Evolutionary conservation across 2,113 vertebrate genomes (phyloP).

Genomic region (Helogale parvula): DNA sequence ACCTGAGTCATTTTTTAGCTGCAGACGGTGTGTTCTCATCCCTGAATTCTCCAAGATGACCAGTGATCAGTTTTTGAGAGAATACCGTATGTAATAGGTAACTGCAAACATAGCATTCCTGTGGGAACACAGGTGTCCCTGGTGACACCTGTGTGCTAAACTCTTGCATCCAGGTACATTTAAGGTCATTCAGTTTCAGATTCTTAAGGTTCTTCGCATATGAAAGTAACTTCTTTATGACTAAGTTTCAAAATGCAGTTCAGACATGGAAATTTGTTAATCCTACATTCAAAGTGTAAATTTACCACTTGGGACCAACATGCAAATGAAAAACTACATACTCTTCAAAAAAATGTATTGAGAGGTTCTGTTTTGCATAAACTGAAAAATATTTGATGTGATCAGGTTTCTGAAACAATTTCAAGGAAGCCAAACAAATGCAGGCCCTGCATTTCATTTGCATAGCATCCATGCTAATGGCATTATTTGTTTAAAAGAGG

Average conservation of each 20-base stretch:
- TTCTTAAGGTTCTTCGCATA: conserved; percentile 21
- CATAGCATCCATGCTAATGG: conserved; percentile 72
- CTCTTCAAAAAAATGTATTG: conserved; percentile 65
- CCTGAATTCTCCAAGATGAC: conserved; percentile 22
- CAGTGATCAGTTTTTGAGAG: background rate
- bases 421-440: conserved; percentile 56
- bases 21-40: background rate
- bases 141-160: background rate
- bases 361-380: conserved; percentile 77
- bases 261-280: conserved; percentile 64
- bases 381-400: conserved; percentile 75
- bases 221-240: conserved; percentile 51
- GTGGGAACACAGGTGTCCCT: background rate
- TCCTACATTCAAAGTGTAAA: conserved; percentile 60
- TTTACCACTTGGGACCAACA: conserved; percentile 61
- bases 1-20: conserved; percentile 34
- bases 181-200: background rate
- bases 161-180: background rate
- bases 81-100: background rate
- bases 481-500: conserved; percentile 76
- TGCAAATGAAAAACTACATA: conserved; percentile 69
- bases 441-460: conserved; percentile 67
- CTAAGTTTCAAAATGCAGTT: background rate
- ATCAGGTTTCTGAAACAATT: conserved; percentile 77
- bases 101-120: background rate